phyloP scores from a whole-genome alignment of 2,888 invertebrate genomes.

The Meta bourneti region DNA sequence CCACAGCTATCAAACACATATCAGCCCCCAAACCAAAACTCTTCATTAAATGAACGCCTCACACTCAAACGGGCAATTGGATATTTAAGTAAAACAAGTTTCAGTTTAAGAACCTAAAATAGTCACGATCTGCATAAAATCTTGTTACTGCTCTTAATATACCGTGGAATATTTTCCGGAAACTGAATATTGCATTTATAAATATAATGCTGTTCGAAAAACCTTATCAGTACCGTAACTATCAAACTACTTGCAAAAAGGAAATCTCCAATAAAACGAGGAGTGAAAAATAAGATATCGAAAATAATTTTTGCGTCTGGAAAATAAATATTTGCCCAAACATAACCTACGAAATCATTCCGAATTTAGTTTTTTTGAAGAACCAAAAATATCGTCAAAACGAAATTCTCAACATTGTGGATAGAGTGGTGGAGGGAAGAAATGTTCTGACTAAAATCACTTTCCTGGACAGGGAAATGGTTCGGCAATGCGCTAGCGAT shows the following conservation, averaged over 20 bases:
- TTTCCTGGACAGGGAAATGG: conserved; percentile 45
- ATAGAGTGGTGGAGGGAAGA: not conserved
- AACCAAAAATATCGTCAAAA: conserved; percentile 7
- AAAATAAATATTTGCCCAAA: conserved; percentile 49
- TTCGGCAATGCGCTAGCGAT: conserved; percentile 30
- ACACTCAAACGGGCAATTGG: no score
- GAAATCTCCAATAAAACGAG: not conserved
- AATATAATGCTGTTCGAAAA: not conserved
- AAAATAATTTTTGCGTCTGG: conserved; percentile 23
- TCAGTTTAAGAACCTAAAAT: no score
- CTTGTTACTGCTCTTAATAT: no score
- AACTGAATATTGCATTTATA: not conserved
- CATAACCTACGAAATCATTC: conserved; percentile 27
- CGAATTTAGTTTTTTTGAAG: not conserved
- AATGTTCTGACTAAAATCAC: conserved; percentile 34
- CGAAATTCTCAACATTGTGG: conserved; percentile 3
- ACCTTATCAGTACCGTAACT: not conserved
- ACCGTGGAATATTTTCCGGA: not conserved
- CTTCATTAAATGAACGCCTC: no score
- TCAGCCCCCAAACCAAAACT: no score
- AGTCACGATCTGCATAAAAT: no score
- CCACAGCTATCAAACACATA: no score
- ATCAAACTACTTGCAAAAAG: not conserved
- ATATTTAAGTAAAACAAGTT: no score
- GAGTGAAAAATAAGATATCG: not conserved